phyloP scores from a whole-genome alignment of 2,113 vertebrate genomes.

The human (Homo sapiens) region GRCh38 chr2:160223501-160224000 shows the following conservation, averaged over 20 bases:
- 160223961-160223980: constrained; percentile 66
- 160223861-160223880: constrained; percentile 27
- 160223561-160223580: background rate
- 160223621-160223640: background rate
- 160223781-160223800: background rate
- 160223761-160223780: background rate
- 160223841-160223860: constrained; percentile 47
- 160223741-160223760: background rate
- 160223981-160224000: constrained; percentile 56
- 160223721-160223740: constrained; percentile 30
- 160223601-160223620: background rate
- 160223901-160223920: constrained; percentile 58
- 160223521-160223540: background rate
- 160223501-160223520: background rate
- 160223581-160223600: background rate
- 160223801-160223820: background rate
- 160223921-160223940: constrained; percentile 46
- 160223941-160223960: constrained; percentile 52
- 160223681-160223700: background rate
- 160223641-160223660: background rate
- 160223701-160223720: background rate
- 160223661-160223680: background rate
- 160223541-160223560: background rate
- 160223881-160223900: constrained; percentile 36
- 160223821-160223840: background rate